These are phyloP conservation scores for Eupithecia subfuscata DNA, from an alignment of 2,888 invertebrate genomes.

Conservation along the genomic window DNA sequence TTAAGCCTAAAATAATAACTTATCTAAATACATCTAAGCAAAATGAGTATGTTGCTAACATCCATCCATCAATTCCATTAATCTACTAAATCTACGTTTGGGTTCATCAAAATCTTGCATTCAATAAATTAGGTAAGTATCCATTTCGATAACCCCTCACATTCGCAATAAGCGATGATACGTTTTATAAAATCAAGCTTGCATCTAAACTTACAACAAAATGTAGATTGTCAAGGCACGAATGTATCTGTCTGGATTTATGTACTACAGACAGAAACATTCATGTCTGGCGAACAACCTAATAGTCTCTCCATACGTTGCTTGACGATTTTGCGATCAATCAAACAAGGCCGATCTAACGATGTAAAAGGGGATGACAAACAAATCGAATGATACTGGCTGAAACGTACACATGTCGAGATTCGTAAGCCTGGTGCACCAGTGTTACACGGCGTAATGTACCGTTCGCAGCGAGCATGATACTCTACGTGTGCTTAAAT, in stretches of 20 bases:
- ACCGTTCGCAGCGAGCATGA: too few relatives aligned
- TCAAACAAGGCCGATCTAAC: neutral
- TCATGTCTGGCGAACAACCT: neutral
- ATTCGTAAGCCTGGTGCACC: neutral
- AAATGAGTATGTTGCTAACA: slow-evolving; percentile 9
- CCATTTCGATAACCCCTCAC: neutral
- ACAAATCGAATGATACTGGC: neutral
- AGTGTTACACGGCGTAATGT: too few relatives aligned
- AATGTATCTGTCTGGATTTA: neutral
- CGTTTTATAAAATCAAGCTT: neutral
- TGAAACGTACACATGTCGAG: neutral
- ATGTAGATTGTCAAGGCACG: neutral
- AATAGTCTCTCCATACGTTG: neutral
- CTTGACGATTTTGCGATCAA: neutral
- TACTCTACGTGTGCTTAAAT: too few relatives aligned
- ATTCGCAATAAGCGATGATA: neutral
- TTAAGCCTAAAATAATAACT: neutral
- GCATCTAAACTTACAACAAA: neutral
- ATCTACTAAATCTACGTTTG: slow-evolving; percentile 30
- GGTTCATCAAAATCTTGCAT: slow-evolving; percentile 14
- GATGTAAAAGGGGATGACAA: neutral
- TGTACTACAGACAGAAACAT: neutral
- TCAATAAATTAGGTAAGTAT: neutral
- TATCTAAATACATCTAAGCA: slow-evolving; percentile 4
- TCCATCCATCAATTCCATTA: slow-evolving; percentile 16